These are phyloP conservation scores for Spondyliosoma cantharus DNA, from an alignment of 2,797 vertebrate species.

Conservation along the genomic window DNA sequence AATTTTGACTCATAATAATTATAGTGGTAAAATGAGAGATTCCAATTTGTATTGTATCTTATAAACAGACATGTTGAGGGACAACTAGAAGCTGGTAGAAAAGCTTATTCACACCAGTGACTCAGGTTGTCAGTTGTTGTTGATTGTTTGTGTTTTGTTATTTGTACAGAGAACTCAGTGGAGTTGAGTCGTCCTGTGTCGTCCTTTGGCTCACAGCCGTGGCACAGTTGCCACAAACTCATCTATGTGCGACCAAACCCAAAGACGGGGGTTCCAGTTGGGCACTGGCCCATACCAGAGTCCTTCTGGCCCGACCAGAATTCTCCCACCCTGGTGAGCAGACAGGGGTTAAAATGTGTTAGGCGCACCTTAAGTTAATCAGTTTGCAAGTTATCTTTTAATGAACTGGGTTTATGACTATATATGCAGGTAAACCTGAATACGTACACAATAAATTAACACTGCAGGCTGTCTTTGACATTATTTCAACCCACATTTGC, in stretches of 20 bases:
- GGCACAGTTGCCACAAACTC: conserved; percentile 99
- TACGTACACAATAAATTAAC: neutral
- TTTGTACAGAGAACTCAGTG: conserved; percentile 86
- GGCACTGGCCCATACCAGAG: conserved; percentile 98
- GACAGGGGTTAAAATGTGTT: neutral
- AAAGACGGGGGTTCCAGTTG: conserved; percentile 96
- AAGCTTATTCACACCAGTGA: neutral
- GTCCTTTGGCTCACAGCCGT: conserved; percentile 89
- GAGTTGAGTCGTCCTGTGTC: conserved; percentile 87
- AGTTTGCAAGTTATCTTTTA: neutral
- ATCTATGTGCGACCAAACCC: conserved; percentile 98
- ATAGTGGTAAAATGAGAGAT: neutral
- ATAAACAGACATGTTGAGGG: too few species aligned
- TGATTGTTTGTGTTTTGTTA: conserved; percentile 39
- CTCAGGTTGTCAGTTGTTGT: neutral
- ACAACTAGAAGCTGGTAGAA: neutral
- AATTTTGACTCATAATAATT: neutral
- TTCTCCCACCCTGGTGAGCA: conserved; percentile 94
- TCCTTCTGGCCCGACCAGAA: conserved; percentile 99
- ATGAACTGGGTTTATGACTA: neutral
- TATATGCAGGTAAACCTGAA: neutral
- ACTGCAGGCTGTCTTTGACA: neutral
- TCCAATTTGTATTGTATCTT: neutral
- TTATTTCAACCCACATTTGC: neutral
- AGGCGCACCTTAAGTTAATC: neutral